Conservation (phyloP, 2,113 vertebrate species). For the Dermatemys mawii region DNA sequence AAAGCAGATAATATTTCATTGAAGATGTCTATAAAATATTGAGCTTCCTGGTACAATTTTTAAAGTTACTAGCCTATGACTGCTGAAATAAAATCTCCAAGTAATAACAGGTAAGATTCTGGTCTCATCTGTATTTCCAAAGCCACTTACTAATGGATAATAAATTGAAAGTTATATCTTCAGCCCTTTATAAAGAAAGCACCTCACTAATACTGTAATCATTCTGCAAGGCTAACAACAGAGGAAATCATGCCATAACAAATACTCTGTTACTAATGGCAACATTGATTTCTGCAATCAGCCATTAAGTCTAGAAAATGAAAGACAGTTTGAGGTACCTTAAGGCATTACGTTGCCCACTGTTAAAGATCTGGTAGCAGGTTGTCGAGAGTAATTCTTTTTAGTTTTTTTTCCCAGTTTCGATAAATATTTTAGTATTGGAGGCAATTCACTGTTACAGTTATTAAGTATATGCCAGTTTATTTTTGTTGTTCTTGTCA, state of each 20-base stretch:
- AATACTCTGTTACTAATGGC: slow-evolving; percentile 88
- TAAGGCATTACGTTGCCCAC: slow-evolving; percentile 79
- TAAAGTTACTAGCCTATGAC: slow-evolving; percentile 57
- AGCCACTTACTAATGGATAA: slow-evolving; percentile 78
- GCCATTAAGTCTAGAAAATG: slow-evolving; percentile 86
- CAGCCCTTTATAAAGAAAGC: slow-evolving; percentile 79
- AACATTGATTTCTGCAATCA: slow-evolving; percentile 90
- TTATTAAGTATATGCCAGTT: slow-evolving; percentile 68
- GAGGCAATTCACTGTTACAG: slow-evolving; percentile 55
- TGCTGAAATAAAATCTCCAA: slow-evolving; percentile 71
- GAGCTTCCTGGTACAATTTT: slow-evolving; percentile 73
- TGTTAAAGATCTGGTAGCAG: slow-evolving; percentile 75
- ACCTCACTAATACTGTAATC: slow-evolving; percentile 84
- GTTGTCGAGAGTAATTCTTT: slow-evolving; percentile 69
- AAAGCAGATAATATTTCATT: slow-evolving; percentile 75
- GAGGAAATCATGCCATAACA: slow-evolving; percentile 87
- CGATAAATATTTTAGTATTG: slow-evolving; percentile 62
- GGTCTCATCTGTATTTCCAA: slow-evolving; percentile 73
- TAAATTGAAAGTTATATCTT: slow-evolving; percentile 82
- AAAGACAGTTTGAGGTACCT: slow-evolving; percentile 85
- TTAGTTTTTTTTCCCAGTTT: slow-evolving; percentile 19
- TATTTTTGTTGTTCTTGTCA: slow-evolving; percentile 72
- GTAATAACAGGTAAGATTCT: slow-evolving; percentile 76
- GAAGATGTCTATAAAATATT: slow-evolving; percentile 72
- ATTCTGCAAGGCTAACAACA: slow-evolving; percentile 83